Evolutionary conservation across 2,113 vertebrate species (phyloP).

Genomic region (Passer domesticus): DNA sequence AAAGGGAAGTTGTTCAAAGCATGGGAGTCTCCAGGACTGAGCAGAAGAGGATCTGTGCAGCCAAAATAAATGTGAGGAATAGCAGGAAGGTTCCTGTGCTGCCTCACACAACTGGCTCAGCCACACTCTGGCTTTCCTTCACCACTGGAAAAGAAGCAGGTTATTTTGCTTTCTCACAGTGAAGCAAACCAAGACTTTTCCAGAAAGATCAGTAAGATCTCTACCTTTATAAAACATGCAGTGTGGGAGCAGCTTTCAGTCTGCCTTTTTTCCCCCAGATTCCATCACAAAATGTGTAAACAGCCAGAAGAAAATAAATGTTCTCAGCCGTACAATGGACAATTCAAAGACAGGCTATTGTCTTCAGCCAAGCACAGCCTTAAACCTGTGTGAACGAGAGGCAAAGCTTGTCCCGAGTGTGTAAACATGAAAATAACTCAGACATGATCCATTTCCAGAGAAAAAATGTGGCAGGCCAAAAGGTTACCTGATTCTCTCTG

Average conservation of each 20-base stretch:
- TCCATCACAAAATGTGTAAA: neutral
- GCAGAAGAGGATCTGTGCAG: neutral
- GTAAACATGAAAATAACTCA: neutral
- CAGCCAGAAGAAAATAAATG: neutral
- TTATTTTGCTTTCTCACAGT: neutral
- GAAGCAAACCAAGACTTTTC: neutral
- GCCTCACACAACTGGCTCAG: neutral
- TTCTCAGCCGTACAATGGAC: neutral
- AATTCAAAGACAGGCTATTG: neutral
- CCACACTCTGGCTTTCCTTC: neutral
- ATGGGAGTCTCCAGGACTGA: neutral
- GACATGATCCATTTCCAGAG: neutral
- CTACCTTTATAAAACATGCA: neutral
- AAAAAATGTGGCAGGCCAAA: conserved; percentile 10
- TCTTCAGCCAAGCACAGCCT: neutral
- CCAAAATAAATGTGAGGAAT: neutral
- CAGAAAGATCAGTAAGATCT: neutral
- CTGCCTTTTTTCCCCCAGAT: neutral
- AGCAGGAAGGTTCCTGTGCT: neutral
- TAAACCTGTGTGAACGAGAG: neutral
- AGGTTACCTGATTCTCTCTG: conserved; percentile 37
- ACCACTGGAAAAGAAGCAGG: neutral
- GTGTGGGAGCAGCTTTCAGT: neutral
- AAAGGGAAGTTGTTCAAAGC: neutral
- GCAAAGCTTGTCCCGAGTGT: neutral